These are phyloP conservation scores for Pristionchus exspectatus DNA, from an alignment of 2,888 invertebrate species.

Conservation along the genomic window DNA sequence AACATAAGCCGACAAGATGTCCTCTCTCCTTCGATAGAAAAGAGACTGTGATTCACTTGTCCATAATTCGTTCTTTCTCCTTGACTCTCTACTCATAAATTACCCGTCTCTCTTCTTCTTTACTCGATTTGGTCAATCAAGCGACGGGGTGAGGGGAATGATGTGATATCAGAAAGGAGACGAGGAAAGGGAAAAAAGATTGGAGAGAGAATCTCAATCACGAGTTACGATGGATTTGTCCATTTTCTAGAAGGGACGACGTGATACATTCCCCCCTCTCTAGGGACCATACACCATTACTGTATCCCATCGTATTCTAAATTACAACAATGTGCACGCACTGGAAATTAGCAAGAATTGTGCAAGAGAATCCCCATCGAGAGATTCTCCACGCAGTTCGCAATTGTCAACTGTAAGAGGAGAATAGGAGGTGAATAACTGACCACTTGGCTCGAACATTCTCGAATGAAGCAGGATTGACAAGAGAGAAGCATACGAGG, in stretches of 20 bases:
- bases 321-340: background rate
- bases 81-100: background rate
- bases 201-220: conserved; percentile 30
- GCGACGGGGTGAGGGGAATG: conserved; percentile 1
- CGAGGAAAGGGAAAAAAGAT: background rate
- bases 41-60: conserved; percentile 17
- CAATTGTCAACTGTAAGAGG: background rate
- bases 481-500: conserved; percentile 96
- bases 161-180: conserved; percentile 39
- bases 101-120: conserved; percentile 24
- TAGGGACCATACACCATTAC: background rate
- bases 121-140: conserved; percentile 44
- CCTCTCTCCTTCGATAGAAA: background rate
- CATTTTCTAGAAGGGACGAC: background rate
- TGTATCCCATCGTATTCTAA: background rate
- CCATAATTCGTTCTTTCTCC: background rate
- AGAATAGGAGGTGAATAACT: background rate
- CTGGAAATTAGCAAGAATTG: background rate
- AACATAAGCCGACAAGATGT: background rate
- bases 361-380: background rate
- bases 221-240: conserved; percentile 7
- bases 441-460: conserved; percentile 99
- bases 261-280: background rate
- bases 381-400: background rate
- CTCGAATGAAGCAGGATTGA: conserved; percentile 99